phyloP scores from a whole-genome alignment of 2,113 vertebrate species.

The Cyprinodon variegatus region DNA sequence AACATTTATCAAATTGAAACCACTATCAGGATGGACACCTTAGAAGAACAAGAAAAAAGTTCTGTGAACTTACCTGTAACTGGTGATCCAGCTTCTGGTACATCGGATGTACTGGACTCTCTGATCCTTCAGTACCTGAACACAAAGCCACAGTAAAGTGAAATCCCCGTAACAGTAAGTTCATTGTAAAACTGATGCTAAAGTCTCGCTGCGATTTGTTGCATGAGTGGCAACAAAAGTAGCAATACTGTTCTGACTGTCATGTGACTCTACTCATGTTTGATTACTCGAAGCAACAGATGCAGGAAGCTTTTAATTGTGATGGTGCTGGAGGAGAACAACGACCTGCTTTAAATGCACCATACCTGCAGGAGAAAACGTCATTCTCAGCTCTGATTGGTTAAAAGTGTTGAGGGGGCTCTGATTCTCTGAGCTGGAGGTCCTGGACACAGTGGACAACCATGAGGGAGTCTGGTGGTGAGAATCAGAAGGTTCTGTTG shows the following conservation, averaged over 20 bases:
- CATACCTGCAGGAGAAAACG: constrained; percentile 86
- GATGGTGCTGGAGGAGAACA: neutral
- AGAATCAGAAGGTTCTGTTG: neutral
- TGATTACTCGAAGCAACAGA: neutral
- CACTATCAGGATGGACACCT: too few relatives aligned
- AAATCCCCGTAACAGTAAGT: neutral
- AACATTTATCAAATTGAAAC: too few relatives aligned
- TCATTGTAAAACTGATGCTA: too few relatives aligned
- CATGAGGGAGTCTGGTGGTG: constrained; percentile 82
- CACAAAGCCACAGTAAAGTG: constrained; percentile 3
- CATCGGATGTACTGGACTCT: constrained; percentile 93
- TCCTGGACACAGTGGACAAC: constrained; percentile 83
- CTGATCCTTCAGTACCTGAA: constrained; percentile 93
- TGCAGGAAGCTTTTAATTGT: neutral
- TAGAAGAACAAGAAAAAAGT: neutral
- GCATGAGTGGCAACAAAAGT: too few relatives aligned
- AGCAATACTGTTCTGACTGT: too few relatives aligned
- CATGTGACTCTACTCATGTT: too few relatives aligned
- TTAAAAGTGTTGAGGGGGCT: constrained; percentile 85
- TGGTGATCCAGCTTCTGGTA: constrained; percentile 95
- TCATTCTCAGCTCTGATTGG: constrained; percentile 90
- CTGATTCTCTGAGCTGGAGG: constrained; percentile 87
- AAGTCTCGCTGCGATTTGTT: too few relatives aligned
- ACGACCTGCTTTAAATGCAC: neutral
- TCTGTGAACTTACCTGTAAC: constrained; percentile 83